Conservation (phyloP, 2,888 invertebrate species). For the Cynaeus angustus region DNA sequence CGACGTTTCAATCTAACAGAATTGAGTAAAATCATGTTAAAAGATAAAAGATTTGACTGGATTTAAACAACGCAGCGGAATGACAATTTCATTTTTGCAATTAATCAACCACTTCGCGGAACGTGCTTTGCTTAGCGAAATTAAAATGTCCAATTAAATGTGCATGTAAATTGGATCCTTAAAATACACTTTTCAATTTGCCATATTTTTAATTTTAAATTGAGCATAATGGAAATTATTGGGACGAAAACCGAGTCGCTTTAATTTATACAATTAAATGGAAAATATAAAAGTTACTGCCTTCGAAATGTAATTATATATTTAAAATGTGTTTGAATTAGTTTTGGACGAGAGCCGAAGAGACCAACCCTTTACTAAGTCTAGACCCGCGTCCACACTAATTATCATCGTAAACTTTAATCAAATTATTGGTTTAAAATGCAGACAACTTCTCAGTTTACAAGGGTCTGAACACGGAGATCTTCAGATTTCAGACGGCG, state of each 20-base stretch:
- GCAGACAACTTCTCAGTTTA: conserved; percentile 4
- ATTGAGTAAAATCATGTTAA: conserved; percentile 27
- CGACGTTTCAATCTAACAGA: background rate
- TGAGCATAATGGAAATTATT: conserved; percentile 52
- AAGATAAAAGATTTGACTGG: conserved; percentile 27
- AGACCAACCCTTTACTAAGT: background rate
- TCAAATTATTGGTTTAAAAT: conserved; percentile 23
- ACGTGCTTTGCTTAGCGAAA: conserved; percentile 62
- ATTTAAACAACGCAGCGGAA: conserved; percentile 44
- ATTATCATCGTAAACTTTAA: conserved; percentile 20
- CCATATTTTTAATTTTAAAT: conserved; percentile 61
- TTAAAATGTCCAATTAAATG: conserved; percentile 65
- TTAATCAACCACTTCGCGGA: conserved; percentile 52
- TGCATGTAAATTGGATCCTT: conserved; percentile 63
- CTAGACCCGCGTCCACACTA: conserved; percentile 25
- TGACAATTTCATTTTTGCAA: conserved; percentile 50
- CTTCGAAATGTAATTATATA: conserved; percentile 41
- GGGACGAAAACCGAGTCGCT: conserved; percentile 34
- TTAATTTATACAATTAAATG: conserved; percentile 60
- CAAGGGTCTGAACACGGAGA: background rate
- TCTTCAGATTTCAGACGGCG: too few species aligned
- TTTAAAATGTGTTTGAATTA: conserved; percentile 43
- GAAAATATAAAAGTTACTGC: conserved; percentile 50
- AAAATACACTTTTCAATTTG: conserved; percentile 60
- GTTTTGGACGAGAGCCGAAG: conserved; percentile 11